These are phyloP conservation scores for Rissa tridactyla DNA, from an alignment of 2,113 vertebrate species.

Conservation along the genomic window DNA sequence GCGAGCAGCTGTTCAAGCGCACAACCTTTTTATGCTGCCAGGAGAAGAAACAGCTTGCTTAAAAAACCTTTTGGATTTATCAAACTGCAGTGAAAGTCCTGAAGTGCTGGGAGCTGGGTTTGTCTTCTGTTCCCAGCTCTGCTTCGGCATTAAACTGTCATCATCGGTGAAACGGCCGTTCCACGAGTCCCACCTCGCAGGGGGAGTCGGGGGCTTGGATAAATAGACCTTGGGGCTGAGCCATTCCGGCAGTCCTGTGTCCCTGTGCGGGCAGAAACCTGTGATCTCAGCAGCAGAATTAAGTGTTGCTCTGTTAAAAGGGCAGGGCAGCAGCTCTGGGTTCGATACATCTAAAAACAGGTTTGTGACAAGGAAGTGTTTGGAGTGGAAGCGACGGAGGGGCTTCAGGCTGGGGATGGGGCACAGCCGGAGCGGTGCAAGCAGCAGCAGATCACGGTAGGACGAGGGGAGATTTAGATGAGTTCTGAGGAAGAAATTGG, in stretches of 20 bases:
- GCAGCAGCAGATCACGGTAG: not conserved
- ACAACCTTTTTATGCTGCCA: not conserved
- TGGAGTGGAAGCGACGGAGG: not conserved
- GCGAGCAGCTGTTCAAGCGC: not conserved
- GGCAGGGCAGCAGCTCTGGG: not conserved
- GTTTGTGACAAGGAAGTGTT: not conserved
- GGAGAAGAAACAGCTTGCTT: not conserved
- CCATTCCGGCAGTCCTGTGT: not conserved
- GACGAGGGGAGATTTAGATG: not conserved
- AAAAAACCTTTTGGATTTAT: not conserved
- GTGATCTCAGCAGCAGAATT: not conserved
- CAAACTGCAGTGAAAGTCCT: not conserved
- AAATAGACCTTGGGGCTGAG: not conserved
- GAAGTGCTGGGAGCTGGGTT: not conserved
- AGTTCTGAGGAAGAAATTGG: not conserved
- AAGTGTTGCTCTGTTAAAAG: not conserved
- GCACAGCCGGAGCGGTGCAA: accelerated
- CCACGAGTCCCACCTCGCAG: not conserved
- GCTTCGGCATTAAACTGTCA: not conserved
- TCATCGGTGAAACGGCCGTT: accelerated
- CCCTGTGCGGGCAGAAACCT: not conserved
- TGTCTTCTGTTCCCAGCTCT: not conserved
- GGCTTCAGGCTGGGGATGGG: not conserved
- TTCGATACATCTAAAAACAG: not conserved
- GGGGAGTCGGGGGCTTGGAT: not conserved